Evolutionary conservation across 2,113 vertebrate species (phyloP).

Genomic region (Lophotis ruficrista): DNA sequence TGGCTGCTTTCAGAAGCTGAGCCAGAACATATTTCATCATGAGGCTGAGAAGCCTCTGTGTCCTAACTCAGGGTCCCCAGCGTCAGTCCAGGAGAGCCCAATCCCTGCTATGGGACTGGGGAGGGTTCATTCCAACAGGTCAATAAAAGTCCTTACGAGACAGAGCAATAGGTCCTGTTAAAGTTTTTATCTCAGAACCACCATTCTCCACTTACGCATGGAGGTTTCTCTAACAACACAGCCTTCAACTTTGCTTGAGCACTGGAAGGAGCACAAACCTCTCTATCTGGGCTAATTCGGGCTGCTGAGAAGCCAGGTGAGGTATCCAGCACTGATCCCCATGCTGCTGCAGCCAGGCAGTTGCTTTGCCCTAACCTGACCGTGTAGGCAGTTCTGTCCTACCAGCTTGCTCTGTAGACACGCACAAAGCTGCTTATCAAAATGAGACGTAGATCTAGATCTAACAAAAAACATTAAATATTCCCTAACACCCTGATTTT

Average conservation of each 20-base stretch:
- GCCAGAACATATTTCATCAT: rapidly evolving
- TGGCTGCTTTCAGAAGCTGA: not conserved
- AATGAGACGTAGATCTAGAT: not conserved
- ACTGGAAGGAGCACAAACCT: not conserved
- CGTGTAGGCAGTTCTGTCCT: not conserved
- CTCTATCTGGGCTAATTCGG: not conserved
- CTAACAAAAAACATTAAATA: not conserved
- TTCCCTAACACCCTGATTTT: not conserved
- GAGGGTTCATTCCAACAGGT: not conserved
- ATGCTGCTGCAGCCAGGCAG: not conserved
- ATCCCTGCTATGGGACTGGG: not conserved
- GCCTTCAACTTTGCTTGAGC: not conserved
- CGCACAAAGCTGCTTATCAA: not conserved
- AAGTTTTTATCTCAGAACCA: not conserved
- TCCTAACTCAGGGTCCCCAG: not conserved
- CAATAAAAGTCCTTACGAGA: rapidly evolving
- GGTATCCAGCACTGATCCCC: not conserved
- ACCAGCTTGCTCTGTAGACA: not conserved
- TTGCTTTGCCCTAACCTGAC: not conserved
- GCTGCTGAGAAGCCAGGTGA: not conserved
- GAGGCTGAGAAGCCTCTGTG: not conserved
- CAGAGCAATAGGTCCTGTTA: not conserved
- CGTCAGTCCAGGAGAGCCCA: rapidly evolving
- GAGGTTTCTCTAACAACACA: not conserved
- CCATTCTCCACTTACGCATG: not conserved